Percentiles rank a stretch among this genome's conserved stretches.
Evolutionary conservation across 2,113 vertebrate genomes (phyloP).

Genomic region (Atractosteus spatula): DNA sequence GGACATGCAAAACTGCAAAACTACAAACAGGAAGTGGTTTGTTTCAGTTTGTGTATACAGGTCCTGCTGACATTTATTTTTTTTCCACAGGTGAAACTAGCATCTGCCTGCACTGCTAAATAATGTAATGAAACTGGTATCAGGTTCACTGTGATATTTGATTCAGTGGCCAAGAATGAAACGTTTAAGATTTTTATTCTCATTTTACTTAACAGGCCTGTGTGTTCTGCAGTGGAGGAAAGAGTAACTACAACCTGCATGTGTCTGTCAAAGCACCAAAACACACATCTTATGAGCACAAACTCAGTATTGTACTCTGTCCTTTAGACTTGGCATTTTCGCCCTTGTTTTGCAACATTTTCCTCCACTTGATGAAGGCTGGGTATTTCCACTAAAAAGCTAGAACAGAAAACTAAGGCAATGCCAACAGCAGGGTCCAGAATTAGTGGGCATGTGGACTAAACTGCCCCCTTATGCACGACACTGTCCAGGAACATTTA

Average conservation of each 20-base stretch:
- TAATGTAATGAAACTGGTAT: no score
- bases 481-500: neutral
- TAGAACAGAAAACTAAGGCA: constrained; percentile 5
- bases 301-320: constrained; percentile 16
- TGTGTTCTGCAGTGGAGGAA: no score
- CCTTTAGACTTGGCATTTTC: constrained; percentile 8
- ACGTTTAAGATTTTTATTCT: no score
- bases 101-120: no score
- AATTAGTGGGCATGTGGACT: neutral
- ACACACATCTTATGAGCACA: constrained; percentile 8
- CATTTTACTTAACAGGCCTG: no score
- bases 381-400: neutral
- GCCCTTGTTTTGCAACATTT: constrained; percentile 9
- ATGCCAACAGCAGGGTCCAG: neutral
- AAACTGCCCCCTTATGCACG: neutral
- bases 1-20: no score
- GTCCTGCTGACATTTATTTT: no score
- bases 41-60: no score
- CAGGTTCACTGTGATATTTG: no score
- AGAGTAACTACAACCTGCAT: neutral
- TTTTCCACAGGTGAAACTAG: no score
- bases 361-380: neutral
- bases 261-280: neutral
- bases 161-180: no score
- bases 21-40: no score